A percentile compares a stretch with the other conserved stretches of the same genome.
Evolutionary conservation across 2,113 vertebrate genomes (phyloP).

Genomic region (Leptodactylus fuscus): DNA sequence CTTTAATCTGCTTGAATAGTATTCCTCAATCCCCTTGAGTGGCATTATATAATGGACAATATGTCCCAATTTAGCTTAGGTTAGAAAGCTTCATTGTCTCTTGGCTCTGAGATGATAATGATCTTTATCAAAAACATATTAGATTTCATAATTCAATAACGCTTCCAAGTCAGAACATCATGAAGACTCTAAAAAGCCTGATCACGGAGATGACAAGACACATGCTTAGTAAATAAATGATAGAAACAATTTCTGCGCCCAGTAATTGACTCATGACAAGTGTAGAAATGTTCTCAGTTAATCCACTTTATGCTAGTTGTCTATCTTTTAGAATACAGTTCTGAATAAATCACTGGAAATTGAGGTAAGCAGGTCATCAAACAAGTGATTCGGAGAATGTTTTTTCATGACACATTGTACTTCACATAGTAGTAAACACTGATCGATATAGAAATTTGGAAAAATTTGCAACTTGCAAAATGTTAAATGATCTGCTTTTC

Average conservation of each 20-base stretch:
- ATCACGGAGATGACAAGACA: not conserved
- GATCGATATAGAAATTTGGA: too few relatives aligned
- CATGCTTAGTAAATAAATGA: not conserved
- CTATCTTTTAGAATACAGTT: not conserved
- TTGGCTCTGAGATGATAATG: constrained; percentile 29
- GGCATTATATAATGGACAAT: constrained; percentile 34
- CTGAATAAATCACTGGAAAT: too few relatives aligned
- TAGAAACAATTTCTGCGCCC: not conserved
- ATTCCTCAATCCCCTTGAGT: constrained; percentile 36
- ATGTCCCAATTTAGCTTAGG: constrained; percentile 39
- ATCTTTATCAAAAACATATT: constrained; percentile 37
- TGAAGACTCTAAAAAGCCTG: not conserved
- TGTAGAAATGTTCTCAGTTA: not conserved
- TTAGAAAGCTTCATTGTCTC: constrained; percentile 43
- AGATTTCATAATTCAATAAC: constrained; percentile 43
- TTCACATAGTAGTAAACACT: too few relatives aligned
- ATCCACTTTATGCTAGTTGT: not conserved
- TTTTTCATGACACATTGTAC: too few relatives aligned
- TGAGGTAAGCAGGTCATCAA: too few relatives aligned
- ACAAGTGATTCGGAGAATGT: too few relatives aligned
- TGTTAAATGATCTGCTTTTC: too few relatives aligned
- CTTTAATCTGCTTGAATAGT: constrained; percentile 51
- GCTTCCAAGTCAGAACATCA: constrained; percentile 17
- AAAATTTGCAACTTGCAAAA: too few relatives aligned
- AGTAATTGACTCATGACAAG: not conserved